These are phyloP conservation scores for Ceratosolen fusciceps DNA, from an alignment of 1,140 invertebrate species.

Conservation along the genomic window DNA sequence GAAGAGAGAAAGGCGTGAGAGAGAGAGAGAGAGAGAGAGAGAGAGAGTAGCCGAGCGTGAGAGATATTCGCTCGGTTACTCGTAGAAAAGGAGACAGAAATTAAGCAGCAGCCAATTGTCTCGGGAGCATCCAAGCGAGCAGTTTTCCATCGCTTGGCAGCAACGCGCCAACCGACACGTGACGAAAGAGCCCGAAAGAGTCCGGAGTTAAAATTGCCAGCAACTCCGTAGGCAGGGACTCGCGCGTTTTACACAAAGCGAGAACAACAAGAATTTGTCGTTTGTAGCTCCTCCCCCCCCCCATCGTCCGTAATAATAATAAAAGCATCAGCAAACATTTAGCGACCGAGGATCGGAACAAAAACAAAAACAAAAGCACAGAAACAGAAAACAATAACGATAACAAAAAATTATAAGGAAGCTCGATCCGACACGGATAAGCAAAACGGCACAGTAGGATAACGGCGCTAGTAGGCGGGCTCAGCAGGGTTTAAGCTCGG, in stretches of 20 bases:
- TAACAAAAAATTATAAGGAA: no score
- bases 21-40: slow-evolving; percentile 27
- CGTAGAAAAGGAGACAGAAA: slow-evolving; percentile 26
- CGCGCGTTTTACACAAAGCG: not conserved
- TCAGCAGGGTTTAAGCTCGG: no score
- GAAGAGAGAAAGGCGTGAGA: slow-evolving; percentile 10
- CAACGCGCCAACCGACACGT: slow-evolving; percentile 18
- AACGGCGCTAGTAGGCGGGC: no score
- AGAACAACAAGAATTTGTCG: not conserved
- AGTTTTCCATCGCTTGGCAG: slow-evolving; percentile 11
- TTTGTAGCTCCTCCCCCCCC: no score
- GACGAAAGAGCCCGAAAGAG: slow-evolving; percentile 1
- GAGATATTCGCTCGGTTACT: slow-evolving; percentile 41
- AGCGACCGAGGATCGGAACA: not conserved
- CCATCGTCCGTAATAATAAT: not conserved
- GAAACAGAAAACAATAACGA: not conserved
- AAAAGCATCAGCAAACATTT: not conserved
- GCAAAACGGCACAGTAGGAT: no score
- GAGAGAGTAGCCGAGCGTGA: slow-evolving; percentile 15
- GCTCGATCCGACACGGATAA: no score
- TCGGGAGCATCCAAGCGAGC: slow-evolving; percentile 38
- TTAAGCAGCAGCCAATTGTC: slow-evolving; percentile 38
- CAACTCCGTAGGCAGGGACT: not conserved
- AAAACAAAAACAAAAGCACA: not conserved
- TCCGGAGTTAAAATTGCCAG: not conserved